A percentile compares a stretch with the other conserved stretches of the same genome.
These are phyloP conservation scores for Strigamia transsilvanica DNA, from an alignment of 2,888 invertebrate species.

Conservation along the genomic window DNA sequence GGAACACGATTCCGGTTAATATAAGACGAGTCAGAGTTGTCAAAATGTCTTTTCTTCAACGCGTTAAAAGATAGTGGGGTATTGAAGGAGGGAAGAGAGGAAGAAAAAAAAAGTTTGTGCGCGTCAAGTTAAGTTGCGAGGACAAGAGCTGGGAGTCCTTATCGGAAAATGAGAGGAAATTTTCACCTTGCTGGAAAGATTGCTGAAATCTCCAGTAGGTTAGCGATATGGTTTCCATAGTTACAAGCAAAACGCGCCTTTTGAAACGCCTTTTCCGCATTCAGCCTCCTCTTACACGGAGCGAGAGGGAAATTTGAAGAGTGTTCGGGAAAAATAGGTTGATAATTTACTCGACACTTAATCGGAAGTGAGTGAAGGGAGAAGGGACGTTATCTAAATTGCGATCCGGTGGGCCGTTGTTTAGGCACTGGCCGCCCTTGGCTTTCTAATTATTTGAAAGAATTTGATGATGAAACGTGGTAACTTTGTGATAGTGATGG, in stretches of 20 bases:
- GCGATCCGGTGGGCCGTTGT: constrained; percentile 15
- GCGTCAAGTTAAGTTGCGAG: not conserved
- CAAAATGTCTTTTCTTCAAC: constrained; percentile 33
- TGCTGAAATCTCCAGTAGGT: not conserved
- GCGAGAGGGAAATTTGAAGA: not conserved
- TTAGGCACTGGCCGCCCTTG: not conserved
- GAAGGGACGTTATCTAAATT: constrained; percentile 26
- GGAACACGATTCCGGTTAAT: constrained; percentile 14
- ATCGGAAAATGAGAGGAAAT: constrained; percentile 4
- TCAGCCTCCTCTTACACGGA: not conserved
- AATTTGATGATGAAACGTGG: constrained; percentile 22
- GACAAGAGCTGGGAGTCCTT: not conserved
- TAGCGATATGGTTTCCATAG: constrained; percentile 16
- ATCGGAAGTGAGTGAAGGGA: constrained; percentile 24
- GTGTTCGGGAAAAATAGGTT: not conserved
- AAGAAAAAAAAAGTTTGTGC: not conserved
- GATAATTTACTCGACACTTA: constrained; percentile 35
- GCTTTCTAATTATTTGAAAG: constrained; percentile 22
- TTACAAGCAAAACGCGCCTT: not conserved
- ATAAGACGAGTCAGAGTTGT: constrained; percentile 16
- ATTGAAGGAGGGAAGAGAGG: not conserved
- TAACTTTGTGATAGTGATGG: not conserved
- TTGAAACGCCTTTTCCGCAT: not conserved
- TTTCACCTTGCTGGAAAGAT: not conserved
- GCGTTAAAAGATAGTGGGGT: not conserved